Percentiles rank a stretch among this genome's conserved stretches.
These are phyloP conservation scores for Gallinago solitaria DNA, from an alignment of 2,797 vertebrate species.

Conservation along the genomic window DNA sequence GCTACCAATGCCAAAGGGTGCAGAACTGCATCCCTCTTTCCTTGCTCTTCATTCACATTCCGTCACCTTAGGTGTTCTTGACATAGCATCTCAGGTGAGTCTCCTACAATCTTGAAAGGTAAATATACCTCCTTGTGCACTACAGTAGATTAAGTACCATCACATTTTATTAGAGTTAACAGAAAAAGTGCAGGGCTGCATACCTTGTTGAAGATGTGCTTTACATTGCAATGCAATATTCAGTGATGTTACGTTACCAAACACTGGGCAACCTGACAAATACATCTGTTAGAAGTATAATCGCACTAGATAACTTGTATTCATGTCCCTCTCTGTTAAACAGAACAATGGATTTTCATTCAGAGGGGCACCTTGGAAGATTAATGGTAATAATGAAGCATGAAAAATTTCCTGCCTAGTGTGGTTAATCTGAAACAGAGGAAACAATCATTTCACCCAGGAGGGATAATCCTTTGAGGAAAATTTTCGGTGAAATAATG, in stretches of 20 bases:
- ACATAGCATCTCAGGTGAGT: not conserved
- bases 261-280: slow-evolving; percentile 34
- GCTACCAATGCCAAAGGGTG: not conserved
- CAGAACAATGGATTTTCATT: slow-evolving; percentile 67
- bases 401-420: slow-evolving; percentile 63
- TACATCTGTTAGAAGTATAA: slow-evolving; percentile 55
- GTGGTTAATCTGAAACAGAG: slow-evolving; percentile 55
- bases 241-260: slow-evolving; percentile 7
- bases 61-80: not conserved
- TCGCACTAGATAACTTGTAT: slow-evolving; percentile 43
- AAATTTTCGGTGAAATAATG: slow-evolving; percentile 38
- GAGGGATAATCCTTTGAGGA: slow-evolving; percentile 62
- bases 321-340: slow-evolving; percentile 51
- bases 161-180: slow-evolving; percentile 5
- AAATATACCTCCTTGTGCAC: not conserved
- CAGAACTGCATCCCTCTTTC: not conserved
- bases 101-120: not conserved
- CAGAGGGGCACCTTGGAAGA: slow-evolving; percentile 66
- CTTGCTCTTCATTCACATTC: not conserved
- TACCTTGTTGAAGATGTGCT: not conserved
- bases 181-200: not conserved
- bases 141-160: not conserved
- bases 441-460: slow-evolving; percentile 58
- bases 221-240: not conserved
- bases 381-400: slow-evolving; percentile 67